phyloP scores from a whole-genome alignment of 2,888 invertebrate genomes.

The Drosophila colorata region DNA sequence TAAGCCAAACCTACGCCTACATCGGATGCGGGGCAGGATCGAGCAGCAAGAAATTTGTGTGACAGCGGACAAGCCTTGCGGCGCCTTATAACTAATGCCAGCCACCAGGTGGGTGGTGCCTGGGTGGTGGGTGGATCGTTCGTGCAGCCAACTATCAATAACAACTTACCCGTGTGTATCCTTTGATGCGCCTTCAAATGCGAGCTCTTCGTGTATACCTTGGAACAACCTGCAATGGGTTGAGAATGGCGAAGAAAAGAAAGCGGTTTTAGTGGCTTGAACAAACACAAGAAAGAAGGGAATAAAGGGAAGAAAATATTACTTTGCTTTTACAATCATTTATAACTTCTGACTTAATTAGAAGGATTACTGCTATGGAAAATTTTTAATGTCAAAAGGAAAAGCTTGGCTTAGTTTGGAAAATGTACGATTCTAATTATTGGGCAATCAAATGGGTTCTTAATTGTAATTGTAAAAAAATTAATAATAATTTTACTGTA shows the following conservation, averaged over 20 bases:
- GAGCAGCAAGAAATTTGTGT: constrained; percentile 31
- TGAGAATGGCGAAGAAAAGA: background rate
- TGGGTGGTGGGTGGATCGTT: constrained; percentile 37
- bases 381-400: no score
- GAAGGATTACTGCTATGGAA: no score
- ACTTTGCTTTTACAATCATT: no score
- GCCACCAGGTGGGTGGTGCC: constrained; percentile 14
- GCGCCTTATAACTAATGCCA: constrained; percentile 33
- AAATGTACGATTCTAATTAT: no score
- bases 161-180: constrained; percentile 95
- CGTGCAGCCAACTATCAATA: constrained; percentile 37
- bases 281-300: background rate
- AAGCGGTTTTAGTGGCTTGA: constrained; percentile 3
- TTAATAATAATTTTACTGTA: no score
- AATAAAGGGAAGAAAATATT: no score
- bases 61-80: constrained; percentile 36
- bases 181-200: constrained; percentile 99
- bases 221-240: constrained; percentile 91
- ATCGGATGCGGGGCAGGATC: constrained; percentile 35
- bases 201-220: constrained; percentile 99
- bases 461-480: no score
- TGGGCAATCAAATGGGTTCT: no score
- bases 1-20: constrained; percentile 63
- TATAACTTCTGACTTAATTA: no score
- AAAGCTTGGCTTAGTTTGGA: no score